Evolutionary conservation across 2,797 vertebrate species (phyloP).

Genomic region (Limnodromus scolopaceus): DNA sequence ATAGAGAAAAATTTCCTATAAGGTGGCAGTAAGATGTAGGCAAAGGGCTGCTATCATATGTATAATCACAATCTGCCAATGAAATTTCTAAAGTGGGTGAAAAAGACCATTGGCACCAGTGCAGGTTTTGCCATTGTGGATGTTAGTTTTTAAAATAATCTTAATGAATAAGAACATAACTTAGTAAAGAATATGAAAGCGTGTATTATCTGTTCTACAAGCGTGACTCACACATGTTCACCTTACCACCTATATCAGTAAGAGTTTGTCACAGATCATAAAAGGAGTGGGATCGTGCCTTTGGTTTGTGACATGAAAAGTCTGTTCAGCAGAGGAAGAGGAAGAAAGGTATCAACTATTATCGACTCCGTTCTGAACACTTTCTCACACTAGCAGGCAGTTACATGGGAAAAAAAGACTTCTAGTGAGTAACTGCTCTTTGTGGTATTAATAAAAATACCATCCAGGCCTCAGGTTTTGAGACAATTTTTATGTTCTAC

Average conservation of each 20-base stretch:
- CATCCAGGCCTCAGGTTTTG: neutral
- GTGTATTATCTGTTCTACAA: neutral
- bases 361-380: neutral
- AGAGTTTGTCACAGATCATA: neutral
- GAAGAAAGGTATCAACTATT: neutral
- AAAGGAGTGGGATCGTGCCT: fast-evolving
- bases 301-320: neutral
- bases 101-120: neutral
- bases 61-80: neutral
- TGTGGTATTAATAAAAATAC: neutral
- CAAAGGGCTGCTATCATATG: neutral
- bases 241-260: neutral
- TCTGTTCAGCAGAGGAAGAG: neutral
- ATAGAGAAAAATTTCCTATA: neutral
- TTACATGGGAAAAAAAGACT: neutral
- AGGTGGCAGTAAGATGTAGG: neutral
- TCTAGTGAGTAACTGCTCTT: neutral
- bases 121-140: neutral
- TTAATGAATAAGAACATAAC: neutral
- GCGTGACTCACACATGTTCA: neutral
- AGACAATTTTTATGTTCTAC: neutral
- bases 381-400: neutral
- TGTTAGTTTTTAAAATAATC: neutral
- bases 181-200: neutral
- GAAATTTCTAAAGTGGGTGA: neutral